Percentiles rank a stretch among this genome's conserved stretches.
Evolutionary conservation across 2,113 vertebrate genomes (phyloP).

Genomic region (pig (Sus scrofa)): T2T-Sscrofa CM000826.6:75220001-75220500

Average conservation of each 20-base stretch:
- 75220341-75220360: not conserved
- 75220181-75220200: not conserved
- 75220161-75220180: fast-evolving
- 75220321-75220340: not conserved
- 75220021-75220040: not conserved
- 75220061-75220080: not conserved
- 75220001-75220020: fast-evolving
- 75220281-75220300: not conserved
- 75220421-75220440: not conserved
- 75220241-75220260: not conserved
- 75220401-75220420: not conserved
- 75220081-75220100: too few relatives aligned
- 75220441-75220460: not conserved
- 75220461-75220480: not conserved
- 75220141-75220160: not conserved
- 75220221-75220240: not conserved
- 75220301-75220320: not conserved
- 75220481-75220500: not conserved
- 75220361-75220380: not conserved
- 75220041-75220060: fast-evolving
- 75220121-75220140: not conserved
- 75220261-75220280: not conserved
- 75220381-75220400: not conserved
- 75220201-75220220: fast-evolving
- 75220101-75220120: fast-evolving